These are phyloP conservation scores for Temnothorax curvispinosus DNA, from an alignment of 1,140 invertebrate genomes.

Conservation along the genomic window DNA sequence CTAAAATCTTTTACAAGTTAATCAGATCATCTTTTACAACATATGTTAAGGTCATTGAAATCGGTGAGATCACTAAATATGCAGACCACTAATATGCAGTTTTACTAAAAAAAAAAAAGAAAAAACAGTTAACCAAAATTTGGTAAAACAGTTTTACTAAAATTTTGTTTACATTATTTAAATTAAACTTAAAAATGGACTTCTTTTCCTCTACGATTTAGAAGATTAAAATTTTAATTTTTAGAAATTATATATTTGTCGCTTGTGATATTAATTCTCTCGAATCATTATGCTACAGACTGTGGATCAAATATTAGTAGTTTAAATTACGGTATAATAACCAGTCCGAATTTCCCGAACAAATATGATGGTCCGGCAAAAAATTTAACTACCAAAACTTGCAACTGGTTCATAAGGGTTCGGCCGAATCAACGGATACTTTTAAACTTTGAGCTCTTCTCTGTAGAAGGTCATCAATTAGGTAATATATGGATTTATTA, in stretches of 20 bases:
- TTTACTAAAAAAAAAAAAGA: too few species aligned
- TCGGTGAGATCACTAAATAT: too few species aligned
- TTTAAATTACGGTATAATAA: conserved; percentile 92
- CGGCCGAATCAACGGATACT: conserved; percentile 92
- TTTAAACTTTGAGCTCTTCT: conserved; percentile 95
- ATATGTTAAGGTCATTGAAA: too few species aligned
- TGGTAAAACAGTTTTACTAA: too few species aligned
- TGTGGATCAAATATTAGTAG: conserved; percentile 96
- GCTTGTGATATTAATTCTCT: conserved; percentile 24
- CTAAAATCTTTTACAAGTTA: too few species aligned
- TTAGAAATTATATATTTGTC: neutral
- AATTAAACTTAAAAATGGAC: neutral
- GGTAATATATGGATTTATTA: conserved; percentile 86
- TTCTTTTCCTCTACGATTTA: neutral
- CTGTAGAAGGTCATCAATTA: conserved; percentile 94
- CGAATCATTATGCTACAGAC: conserved; percentile 85
- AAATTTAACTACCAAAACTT: conserved; percentile 92
- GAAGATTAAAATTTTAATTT: neutral
- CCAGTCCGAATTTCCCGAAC: conserved; percentile 94
- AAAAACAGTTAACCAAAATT: too few species aligned
- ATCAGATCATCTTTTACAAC: too few species aligned
- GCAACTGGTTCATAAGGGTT: conserved; percentile 97
- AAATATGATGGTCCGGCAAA: conserved; percentile 93
- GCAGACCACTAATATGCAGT: too few species aligned
- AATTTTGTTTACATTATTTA: too few species aligned